Evolutionary conservation across 1,140 invertebrate genomes (phyloP).

Genomic region (Rhopalosiphum maidis): DNA sequence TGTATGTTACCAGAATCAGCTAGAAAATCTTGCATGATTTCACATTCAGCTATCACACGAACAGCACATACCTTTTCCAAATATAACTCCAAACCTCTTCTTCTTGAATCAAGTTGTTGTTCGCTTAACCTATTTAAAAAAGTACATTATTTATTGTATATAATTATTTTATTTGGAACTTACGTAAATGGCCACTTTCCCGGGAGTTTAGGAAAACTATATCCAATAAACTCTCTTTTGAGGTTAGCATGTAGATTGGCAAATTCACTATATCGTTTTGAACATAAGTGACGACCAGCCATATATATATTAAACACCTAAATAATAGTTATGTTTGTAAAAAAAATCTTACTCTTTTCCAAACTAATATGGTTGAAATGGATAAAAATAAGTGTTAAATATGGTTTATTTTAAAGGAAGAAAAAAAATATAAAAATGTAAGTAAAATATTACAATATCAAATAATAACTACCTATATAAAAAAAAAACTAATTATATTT

Average conservation of each 20-base stretch:
- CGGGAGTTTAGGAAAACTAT: slow-evolving; percentile 96
- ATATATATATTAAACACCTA: slow-evolving; percentile 97
- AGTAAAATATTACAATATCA: neutral
- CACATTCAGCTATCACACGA: slow-evolving; percentile 95
- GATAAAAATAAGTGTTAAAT: neutral
- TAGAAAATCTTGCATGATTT: slow-evolving; percentile 96
- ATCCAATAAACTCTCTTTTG: slow-evolving; percentile 96
- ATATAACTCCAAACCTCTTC: slow-evolving; percentile 95
- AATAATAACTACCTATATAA: neutral
- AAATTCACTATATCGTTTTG: slow-evolving; percentile 94
- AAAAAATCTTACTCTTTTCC: neutral
- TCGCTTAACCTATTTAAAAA: slow-evolving; percentile 75
- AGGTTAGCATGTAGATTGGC: slow-evolving; percentile 86
- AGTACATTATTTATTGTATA: neutral
- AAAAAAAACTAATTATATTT: neutral
- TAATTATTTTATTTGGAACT: slow-evolving; percentile 61
- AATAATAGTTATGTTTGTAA: slow-evolving; percentile 58
- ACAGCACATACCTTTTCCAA: slow-evolving; percentile 98
- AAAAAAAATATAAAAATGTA: neutral
- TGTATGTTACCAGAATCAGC: slow-evolving; percentile 87
- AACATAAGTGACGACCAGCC: slow-evolving; percentile 96
- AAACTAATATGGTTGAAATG: neutral
- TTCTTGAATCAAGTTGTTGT: slow-evolving; percentile 92
- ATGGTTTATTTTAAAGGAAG: neutral
- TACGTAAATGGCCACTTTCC: slow-evolving; percentile 97